These are phyloP conservation scores for Cyrtonyx montezumae DNA, from an alignment of 2,113 vertebrate genomes.

Conservation along the genomic window DNA sequence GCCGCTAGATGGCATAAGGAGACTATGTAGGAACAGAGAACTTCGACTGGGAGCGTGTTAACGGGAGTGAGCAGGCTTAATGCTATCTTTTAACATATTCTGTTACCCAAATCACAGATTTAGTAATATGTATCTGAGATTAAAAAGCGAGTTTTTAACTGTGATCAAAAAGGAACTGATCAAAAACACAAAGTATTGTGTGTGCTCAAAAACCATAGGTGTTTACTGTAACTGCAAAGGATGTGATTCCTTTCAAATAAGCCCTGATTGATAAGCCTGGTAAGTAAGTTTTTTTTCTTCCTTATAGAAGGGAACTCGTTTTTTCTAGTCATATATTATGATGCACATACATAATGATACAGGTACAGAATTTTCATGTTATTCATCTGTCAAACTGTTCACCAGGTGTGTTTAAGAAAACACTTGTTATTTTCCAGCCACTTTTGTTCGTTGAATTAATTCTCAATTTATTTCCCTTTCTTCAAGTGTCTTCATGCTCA, in stretches of 20 bases:
- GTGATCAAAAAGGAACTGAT: rapidly evolving
- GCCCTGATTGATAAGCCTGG: background rate
- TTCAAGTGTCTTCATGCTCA: background rate
- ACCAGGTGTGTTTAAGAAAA: background rate
- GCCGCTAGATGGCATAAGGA: slow-evolving; percentile 72
- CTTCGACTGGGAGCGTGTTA: rapidly evolving
- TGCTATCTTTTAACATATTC: background rate
- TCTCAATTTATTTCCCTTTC: background rate
- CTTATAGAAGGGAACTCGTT: background rate
- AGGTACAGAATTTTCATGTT: background rate
- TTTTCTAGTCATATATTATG: background rate
- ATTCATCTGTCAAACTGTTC: background rate
- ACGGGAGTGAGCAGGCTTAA: too few relatives aligned
- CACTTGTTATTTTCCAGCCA: background rate
- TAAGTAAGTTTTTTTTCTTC: background rate
- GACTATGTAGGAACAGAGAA: background rate
- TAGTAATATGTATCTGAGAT: background rate
- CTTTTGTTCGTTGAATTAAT: background rate
- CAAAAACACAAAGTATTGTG: background rate
- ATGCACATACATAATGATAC: background rate
- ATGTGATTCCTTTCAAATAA: background rate
- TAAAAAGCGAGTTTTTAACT: background rate
- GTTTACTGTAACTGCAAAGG: background rate
- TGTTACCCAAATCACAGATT: background rate
- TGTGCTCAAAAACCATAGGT: background rate